Evolutionary conservation across 2,888 invertebrate genomes (phyloP).

Genomic region (Zygogramma bicolorata): DNA sequence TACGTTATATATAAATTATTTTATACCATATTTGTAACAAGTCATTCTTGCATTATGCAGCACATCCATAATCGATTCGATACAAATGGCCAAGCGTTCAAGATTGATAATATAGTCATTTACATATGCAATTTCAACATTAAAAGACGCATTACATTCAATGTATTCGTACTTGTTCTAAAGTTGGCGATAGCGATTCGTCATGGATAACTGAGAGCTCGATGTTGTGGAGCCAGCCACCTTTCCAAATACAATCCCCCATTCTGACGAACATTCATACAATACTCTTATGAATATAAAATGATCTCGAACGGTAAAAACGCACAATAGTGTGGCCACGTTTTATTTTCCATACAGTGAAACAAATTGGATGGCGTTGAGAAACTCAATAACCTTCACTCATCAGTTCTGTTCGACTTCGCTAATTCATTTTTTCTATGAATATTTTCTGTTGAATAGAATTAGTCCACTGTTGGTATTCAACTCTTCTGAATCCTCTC

Average conservation of each 20-base stretch:
- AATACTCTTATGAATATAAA: background rate
- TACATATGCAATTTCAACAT: slow-evolving; percentile 4
- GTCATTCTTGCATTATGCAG: slow-evolving; percentile 4
- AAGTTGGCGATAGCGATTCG: background rate
- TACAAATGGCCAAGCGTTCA: background rate
- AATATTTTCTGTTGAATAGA: too few species aligned
- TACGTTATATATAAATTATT: slow-evolving; percentile 5
- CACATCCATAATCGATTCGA: slow-evolving; percentile 7
- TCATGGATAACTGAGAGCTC: background rate
- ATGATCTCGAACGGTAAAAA: background rate
- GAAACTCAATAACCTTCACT: too few species aligned
- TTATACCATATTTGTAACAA: slow-evolving; percentile 16
- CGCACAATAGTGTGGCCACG: too few species aligned
- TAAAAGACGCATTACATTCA: slow-evolving; percentile 13
- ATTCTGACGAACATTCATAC: background rate
- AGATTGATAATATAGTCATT: slow-evolving; percentile 15
- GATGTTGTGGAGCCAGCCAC: background rate
- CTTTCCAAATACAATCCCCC: background rate
- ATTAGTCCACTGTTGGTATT: too few species aligned
- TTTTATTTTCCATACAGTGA: too few species aligned
- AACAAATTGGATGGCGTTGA: too few species aligned
- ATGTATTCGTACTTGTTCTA: background rate
- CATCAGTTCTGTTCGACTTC: too few species aligned
- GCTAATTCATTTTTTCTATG: too few species aligned
- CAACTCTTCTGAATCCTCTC: too few species aligned